Evolutionary conservation across 2,113 vertebrate genomes (phyloP).

Genomic region (Paramormyrops kingsleyae): DNA sequence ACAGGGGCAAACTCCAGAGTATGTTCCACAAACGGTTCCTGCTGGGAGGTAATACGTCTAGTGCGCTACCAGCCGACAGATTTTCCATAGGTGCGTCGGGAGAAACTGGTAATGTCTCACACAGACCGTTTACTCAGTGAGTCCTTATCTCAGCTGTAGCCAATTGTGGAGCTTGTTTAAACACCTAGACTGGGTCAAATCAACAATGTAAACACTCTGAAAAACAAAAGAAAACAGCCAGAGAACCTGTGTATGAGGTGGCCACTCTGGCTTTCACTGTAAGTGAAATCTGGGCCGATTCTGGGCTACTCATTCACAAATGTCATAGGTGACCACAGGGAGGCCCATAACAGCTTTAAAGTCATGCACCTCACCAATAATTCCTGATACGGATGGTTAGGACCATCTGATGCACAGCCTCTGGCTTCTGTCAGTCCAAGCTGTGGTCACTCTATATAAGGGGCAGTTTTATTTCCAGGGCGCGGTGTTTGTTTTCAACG

Average conservation of each 20-base stretch:
- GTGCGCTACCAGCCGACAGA: neutral
- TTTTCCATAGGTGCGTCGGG: neutral
- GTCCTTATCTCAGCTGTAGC: neutral
- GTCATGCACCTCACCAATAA: neutral
- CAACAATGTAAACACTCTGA: neutral
- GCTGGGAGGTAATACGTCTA: constrained; percentile 3
- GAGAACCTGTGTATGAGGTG: neutral
- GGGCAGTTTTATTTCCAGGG: constrained; percentile 25
- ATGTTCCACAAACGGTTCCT: neutral
- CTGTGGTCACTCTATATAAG: constrained; percentile 17
- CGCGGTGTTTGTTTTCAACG: constrained; percentile 11
- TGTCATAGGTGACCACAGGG: neutral
- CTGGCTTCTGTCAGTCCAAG: neutral
- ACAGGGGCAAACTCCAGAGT: neutral
- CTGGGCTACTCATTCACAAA: neutral
- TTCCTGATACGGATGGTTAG: neutral
- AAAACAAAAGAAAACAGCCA: neutral
- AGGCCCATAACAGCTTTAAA: neutral
- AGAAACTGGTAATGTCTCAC: constrained; percentile 33
- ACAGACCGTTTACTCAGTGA: neutral
- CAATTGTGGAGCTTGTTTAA: neutral
- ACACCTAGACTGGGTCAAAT: neutral
- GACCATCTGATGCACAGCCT: constrained; percentile 23
- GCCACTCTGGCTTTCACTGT: neutral
- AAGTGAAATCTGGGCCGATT: neutral